Evolutionary conservation across 2,797 vertebrate species (phyloP).

Genomic region (Staurois parvus): DNA sequence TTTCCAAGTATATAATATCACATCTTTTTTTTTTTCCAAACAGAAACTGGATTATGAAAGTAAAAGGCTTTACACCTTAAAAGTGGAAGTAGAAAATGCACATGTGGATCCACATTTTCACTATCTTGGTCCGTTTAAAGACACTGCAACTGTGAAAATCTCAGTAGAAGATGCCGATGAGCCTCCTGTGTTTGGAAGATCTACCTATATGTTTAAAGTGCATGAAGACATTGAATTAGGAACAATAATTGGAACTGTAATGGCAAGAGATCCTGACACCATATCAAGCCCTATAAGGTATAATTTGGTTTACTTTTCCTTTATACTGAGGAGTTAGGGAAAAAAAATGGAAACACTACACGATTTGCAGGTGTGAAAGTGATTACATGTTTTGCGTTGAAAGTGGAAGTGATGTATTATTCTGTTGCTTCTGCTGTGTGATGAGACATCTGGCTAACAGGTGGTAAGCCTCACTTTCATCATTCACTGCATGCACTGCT

Average conservation of each 20-base stretch:
- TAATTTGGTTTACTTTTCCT: background rate
- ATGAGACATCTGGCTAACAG: no score
- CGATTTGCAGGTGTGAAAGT: no score
- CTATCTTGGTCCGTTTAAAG: constrained; percentile 87
- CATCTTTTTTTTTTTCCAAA: background rate
- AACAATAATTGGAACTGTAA: constrained; percentile 86
- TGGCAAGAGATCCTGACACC: constrained; percentile 89
- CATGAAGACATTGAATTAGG: constrained; percentile 86
- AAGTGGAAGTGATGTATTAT: no score
- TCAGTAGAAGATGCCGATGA: constrained; percentile 91
- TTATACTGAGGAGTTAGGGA: background rate
- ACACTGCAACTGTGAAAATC: constrained; percentile 88
- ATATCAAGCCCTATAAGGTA: constrained; percentile 88
- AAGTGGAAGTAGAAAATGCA: constrained; percentile 89
- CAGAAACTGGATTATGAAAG: constrained; percentile 93
- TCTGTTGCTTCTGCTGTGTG: no score
- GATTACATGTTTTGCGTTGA: no score
- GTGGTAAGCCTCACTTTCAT: no score
- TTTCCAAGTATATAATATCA: background rate
- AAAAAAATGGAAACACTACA: no score
- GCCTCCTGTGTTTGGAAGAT: constrained; percentile 86
- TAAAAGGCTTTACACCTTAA: constrained; percentile 85
- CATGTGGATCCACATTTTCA: constrained; percentile 88
- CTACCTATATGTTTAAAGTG: constrained; percentile 89
- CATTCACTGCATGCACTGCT: no score